Evolutionary conservation across 2,113 vertebrate genomes (phyloP), one percentile per base, ranked within the genome.

Genomic region (Cheilinus undulatus): DNA sequence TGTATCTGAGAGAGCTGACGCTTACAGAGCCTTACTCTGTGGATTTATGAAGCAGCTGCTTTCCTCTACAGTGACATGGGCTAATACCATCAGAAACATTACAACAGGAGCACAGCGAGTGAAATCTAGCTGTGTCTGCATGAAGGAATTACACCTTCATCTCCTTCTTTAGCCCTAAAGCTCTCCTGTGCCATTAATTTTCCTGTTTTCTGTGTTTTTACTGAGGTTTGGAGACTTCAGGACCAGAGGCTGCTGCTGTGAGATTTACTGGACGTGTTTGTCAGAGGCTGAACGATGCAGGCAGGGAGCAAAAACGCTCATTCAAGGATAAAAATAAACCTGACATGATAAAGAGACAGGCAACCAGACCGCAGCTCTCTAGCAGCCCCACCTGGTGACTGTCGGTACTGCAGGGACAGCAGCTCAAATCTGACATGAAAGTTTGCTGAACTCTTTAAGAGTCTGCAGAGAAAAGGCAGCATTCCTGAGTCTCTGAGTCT

Each of bases 371-470:
- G 40, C 5, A 43, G 86, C 79, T 85, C 88, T 79, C 60, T 53
- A 69, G 89, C 75, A 70, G 20, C 88, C 56, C 79, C 90, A 86
- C 10, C n/a, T 69, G 88, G 85, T 34, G 6, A 67, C 22, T 6
- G 19, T 3, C 14, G 12, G 76, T 38, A 88, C 66, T 88, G 80
- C 87, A 82, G 53, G 9, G 53, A 49, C 13, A 7, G 0, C 12
- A 12, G 27, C 4, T n/a, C 38, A 42, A 42, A 42, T 19, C 40
- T n/a, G 7, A 42, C 7, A 38, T 12, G 36, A 38, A 11, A 34
- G 8, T 34, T 7, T 34, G 32, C 32, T n/a, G n/a, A 34, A 34
- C 32, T 34, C n/a, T n/a, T n/a, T n/a, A n/a, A n/a, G n/a, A n/a
- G n/a, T n/a, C n/a, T n/a, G n/a, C n/a, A n/a, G n/a, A n/a, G n/a